Conservation (phyloP, 1,140 invertebrate genomes). For the Caenorhabditis tropicalis region DNA sequence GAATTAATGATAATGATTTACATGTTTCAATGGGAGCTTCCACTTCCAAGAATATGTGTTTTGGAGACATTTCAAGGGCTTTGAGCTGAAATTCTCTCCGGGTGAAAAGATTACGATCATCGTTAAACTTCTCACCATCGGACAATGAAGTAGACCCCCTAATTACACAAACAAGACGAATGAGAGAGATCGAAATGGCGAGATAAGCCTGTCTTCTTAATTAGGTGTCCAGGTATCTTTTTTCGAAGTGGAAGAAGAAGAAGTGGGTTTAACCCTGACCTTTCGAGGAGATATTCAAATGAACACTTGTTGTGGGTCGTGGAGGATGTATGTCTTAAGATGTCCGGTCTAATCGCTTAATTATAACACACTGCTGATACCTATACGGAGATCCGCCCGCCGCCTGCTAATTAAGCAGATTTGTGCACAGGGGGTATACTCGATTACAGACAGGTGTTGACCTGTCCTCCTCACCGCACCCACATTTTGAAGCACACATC, state of each 20-base stretch:
- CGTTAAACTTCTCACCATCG: background rate
- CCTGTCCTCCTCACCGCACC: background rate
- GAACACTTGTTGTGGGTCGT: conserved; percentile 6
- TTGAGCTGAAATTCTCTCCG: background rate
- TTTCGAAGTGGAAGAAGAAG: too few species aligned
- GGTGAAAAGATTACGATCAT: conserved; percentile 1
- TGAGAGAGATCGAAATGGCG: background rate
- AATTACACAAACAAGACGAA: conserved; percentile 25
- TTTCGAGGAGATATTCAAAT: background rate
- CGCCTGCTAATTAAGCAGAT: conserved; percentile 41
- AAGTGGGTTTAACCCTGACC: background rate
- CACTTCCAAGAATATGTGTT: background rate
- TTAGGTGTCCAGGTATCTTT: background rate
- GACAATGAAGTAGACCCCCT: conserved; percentile 18
- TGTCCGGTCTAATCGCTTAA: conserved; percentile 35
- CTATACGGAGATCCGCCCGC: background rate
- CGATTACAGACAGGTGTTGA: conserved; percentile 43
- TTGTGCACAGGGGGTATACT: conserved; percentile 23
- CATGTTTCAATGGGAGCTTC: background rate
- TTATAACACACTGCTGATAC: conserved; percentile 28
- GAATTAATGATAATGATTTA: background rate
- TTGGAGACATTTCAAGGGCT: background rate
- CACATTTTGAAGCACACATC: conserved; percentile 26
- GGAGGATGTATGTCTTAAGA: background rate
- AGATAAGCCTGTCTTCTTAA: conserved; percentile 13